Evolutionary conservation across 1,140 invertebrate genomes (phyloP).

Genomic region (Atta colombica): DNA sequence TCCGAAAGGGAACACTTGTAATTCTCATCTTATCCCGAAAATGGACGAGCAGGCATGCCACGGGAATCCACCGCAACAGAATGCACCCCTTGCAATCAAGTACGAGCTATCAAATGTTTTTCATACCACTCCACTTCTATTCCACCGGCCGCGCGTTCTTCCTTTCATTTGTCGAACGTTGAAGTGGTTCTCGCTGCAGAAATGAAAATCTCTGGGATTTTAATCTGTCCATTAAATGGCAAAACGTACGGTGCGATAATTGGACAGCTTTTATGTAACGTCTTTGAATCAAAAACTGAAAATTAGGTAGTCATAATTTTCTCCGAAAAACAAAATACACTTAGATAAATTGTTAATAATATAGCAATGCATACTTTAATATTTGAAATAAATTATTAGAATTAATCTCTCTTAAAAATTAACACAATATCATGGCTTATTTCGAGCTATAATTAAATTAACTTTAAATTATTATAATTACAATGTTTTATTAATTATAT

Average conservation of each 20-base stretch:
- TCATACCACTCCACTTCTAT: constrained; percentile 27
- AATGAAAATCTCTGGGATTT: constrained; percentile 35
- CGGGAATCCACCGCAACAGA: constrained; percentile 61
- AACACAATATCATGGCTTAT: no score
- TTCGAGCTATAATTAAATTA: no score
- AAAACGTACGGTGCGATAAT: constrained; percentile 28
- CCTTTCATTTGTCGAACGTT: constrained; percentile 61
- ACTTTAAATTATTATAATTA: no score
- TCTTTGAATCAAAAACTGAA: background rate
- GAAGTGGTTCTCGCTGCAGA: constrained; percentile 57
- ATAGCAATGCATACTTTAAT: background rate
- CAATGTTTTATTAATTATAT: no score
- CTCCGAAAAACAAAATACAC: no score
- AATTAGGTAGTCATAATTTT: background rate
- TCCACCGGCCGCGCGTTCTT: background rate
- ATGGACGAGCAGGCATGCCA: constrained; percentile 71
- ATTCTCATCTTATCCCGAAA: constrained; percentile 82
- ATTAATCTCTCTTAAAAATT: background rate
- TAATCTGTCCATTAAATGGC: constrained; percentile 41
- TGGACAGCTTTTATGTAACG: background rate
- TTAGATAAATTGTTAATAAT: background rate
- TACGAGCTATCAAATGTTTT: constrained; percentile 77
- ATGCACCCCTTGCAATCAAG: constrained; percentile 75
- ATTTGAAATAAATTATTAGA: background rate
- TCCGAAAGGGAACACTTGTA: constrained; percentile 76